A percentile compares a stretch with the other conserved stretches of the same genome.
phyloP scores from a whole-genome alignment of 2,113 vertebrate species.

The Myiozetetes cayanensis region DNA sequence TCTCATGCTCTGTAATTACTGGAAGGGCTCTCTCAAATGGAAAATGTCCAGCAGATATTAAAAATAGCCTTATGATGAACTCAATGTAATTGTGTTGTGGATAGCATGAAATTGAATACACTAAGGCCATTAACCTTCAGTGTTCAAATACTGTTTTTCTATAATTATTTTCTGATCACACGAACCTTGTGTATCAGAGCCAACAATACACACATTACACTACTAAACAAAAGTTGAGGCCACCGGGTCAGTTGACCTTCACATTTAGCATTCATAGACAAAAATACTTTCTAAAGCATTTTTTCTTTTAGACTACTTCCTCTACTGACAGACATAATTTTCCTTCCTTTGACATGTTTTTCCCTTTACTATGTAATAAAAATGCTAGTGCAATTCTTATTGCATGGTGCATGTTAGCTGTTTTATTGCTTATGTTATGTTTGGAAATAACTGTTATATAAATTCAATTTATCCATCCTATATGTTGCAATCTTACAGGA shows the following conservation, averaged over 20 bases:
- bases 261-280: not conserved
- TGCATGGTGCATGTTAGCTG: not conserved
- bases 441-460: not conserved
- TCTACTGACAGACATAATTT: not conserved
- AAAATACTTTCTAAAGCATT: not conserved
- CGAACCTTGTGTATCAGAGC: not conserved
- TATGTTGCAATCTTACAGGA: not conserved
- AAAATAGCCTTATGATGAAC: constrained; percentile 1
- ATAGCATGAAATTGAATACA: constrained; percentile 25
- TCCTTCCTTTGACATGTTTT: not conserved
- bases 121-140: constrained; percentile 29
- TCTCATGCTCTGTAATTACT: not conserved
- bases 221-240: not conserved
- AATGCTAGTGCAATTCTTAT: not conserved
- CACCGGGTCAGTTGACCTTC: not conserved
- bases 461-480: not conserved
- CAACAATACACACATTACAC: not conserved
- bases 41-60: not conserved
- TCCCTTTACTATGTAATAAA: not conserved
- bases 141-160: not conserved
- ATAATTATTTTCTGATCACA: not conserved
- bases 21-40: not conserved
- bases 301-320: not conserved
- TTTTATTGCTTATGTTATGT: not conserved
- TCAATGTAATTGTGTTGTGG: not conserved